Evolutionary conservation across 2,888 invertebrate species (phyloP).

Genomic region (Morpho helenor): DNA sequence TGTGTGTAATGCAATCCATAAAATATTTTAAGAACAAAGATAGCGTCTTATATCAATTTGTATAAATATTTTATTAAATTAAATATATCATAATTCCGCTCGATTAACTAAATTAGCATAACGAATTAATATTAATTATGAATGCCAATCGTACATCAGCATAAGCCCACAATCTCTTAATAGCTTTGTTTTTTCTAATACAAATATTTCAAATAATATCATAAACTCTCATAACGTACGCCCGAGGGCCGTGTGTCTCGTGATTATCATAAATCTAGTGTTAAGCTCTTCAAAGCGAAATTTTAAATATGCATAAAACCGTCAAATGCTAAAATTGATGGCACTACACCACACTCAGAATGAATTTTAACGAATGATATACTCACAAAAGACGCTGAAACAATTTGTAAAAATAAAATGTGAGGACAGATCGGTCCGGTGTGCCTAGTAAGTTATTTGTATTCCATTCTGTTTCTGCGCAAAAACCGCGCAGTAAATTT

Average conservation of each 20-base stretch:
- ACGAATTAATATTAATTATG: constrained; percentile 6
- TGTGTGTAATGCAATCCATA: too few species aligned
- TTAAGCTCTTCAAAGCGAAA: constrained; percentile 67
- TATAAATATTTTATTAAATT: neutral
- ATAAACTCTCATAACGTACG: neutral
- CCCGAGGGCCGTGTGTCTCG: constrained; percentile 39
- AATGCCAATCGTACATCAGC: constrained; percentile 5
- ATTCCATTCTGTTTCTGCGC: constrained; percentile 17
- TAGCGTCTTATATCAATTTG: too few species aligned
- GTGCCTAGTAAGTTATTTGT: constrained; percentile 30
- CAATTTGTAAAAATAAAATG: constrained; percentile 70
- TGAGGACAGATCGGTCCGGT: constrained; percentile 47
- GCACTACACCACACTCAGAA: constrained; percentile 48
- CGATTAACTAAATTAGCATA: constrained; percentile 1
- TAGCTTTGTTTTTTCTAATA: constrained; percentile 5
- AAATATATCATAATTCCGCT: too few species aligned
- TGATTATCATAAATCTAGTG: constrained; percentile 57
- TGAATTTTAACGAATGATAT: constrained; percentile 59
- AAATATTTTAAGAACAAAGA: too few species aligned
- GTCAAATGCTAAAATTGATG: constrained; percentile 70
- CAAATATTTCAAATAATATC: constrained; percentile 3
- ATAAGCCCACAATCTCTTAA: neutral
- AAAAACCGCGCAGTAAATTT: constrained; percentile 8
- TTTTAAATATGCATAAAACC: constrained; percentile 76
- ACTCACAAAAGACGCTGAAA: constrained; percentile 53